Evolutionary conservation across 2,797 vertebrate species (phyloP).

Genomic region (Rallus crepitans): DNA sequence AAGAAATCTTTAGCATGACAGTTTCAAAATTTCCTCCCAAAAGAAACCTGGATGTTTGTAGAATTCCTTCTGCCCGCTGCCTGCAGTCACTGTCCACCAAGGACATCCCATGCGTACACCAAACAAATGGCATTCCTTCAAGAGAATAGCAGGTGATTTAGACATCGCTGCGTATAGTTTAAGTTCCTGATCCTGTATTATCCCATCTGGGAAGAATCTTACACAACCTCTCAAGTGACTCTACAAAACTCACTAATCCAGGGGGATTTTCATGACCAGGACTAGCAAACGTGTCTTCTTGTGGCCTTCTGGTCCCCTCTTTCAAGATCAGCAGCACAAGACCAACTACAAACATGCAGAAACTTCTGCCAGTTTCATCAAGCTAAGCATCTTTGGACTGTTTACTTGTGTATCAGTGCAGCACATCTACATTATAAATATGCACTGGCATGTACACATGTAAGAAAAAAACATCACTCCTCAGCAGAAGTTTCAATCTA

Average conservation of each 20-base stretch:
- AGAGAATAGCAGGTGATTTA: neutral
- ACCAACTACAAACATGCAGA: neutral
- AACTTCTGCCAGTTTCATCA: neutral
- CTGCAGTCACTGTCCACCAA: neutral
- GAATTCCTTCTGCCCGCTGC: neutral
- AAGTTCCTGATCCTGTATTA: neutral
- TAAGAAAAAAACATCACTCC: neutral
- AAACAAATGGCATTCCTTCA: neutral
- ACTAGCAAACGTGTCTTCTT: neutral
- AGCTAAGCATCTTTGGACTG: neutral
- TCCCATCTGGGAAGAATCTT: neutral
- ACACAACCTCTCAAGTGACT: neutral
- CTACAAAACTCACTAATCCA: neutral
- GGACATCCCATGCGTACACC: neutral
- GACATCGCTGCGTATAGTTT: neutral
- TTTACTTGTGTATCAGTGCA: neutral
- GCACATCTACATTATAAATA: neutral
- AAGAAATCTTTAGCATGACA: neutral
- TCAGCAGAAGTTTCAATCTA: neutral
- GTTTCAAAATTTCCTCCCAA: neutral
- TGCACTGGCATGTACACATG: accelerated
- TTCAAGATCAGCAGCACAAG: neutral
- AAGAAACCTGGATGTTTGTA: neutral
- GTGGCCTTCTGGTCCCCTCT: neutral
- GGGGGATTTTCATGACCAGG: neutral